Conservation (phyloP, 1,140 invertebrate genomes). For the Drosophila pandora region DNA sequence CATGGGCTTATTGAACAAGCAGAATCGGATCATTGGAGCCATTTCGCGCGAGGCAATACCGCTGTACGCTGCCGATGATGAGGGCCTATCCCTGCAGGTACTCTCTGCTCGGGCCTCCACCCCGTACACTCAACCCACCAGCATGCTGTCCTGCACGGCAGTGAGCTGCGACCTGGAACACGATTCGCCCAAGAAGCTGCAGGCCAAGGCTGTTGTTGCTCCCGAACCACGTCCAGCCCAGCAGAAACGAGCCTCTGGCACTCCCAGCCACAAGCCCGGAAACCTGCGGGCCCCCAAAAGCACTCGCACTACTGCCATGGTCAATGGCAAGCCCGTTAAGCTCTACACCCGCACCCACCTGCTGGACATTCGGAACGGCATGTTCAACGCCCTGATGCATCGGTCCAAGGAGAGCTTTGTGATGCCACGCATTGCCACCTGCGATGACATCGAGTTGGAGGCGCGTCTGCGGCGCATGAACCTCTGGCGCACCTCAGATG, state of each 20-base stretch:
- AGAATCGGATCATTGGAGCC: conserved; percentile 13
- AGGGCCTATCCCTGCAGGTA: conserved; percentile 65
- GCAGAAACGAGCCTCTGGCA: conserved; percentile 16
- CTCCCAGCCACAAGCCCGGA: conserved; percentile 2
- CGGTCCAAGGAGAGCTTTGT: conserved; percentile 51
- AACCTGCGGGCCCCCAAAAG: conserved; percentile 16
- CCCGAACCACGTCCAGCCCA: conserved; percentile 3
- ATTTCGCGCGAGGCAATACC: conserved; percentile 67
- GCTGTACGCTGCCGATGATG: conserved; percentile 54
- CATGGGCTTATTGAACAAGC: conserved; percentile 44
- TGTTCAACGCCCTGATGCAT: conserved; percentile 55
- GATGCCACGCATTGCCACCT: conserved; percentile 76
- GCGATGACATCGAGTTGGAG: conserved; percentile 79
- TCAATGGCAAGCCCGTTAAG: conserved; percentile 1
- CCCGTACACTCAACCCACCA: conserved; percentile 64
- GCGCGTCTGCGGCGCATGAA: conserved; percentile 73
- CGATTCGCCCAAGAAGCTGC: conserved; percentile 45
- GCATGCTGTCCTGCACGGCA: conserved; percentile 64
- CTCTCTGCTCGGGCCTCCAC: conserved; percentile 74
- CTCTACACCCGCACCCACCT: conserved; percentile 63
- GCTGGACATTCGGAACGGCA: conserved; percentile 67
- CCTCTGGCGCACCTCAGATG: conserved; percentile 60
- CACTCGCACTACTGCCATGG: conserved; percentile 3
- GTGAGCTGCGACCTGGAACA: conserved; percentile 72
- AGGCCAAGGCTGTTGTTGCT: background rate